Conservation (phyloP, 92 coral and sea anemone species). For the Siderastrea siderea region DNA sequence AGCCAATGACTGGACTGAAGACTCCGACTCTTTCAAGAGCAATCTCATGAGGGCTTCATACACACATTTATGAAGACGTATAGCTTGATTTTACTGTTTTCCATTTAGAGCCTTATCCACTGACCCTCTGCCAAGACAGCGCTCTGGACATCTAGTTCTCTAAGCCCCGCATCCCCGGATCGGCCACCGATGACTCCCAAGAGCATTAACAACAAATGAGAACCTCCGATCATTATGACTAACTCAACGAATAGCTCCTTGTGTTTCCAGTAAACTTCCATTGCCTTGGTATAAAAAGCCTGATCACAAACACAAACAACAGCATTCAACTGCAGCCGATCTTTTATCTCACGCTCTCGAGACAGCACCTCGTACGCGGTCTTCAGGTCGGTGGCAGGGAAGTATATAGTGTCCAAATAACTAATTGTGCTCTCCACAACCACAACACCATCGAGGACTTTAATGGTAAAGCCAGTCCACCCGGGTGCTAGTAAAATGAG, state of each 20-base stretch:
- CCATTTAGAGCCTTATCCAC: slow-evolving; percentile 42
- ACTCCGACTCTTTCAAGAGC: slow-evolving; percentile 55
- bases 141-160: slow-evolving; percentile 52
- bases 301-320: slow-evolving; percentile 83
- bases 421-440: too few relatives aligned
- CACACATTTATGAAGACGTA: slow-evolving; percentile 65
- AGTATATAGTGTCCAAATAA: too few relatives aligned
- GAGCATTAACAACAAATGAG: slow-evolving; percentile 69
- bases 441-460: too few relatives aligned
- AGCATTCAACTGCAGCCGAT: too few relatives aligned
- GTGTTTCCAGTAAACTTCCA: slow-evolving; percentile 79
- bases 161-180: slow-evolving; percentile 68
- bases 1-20: slow-evolving; percentile 40
- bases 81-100: slow-evolving; percentile 53
- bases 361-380: slow-evolving; percentile 72
- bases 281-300: slow-evolving; percentile 82
- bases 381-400: slow-evolving; percentile 73
- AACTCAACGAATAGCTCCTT: slow-evolving; percentile 55
- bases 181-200: slow-evolving; percentile 68
- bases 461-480: slow-evolving; percentile 72
- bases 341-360: slow-evolving; percentile 63
- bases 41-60: slow-evolving; percentile 68
- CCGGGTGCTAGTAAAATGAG: slow-evolving; percentile 68
- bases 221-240: slow-evolving; percentile 79
- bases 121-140: slow-evolving; percentile 53